A percentile compares a stretch with the other conserved stretches of the same genome.
These are phyloP conservation scores for Ormyrus rosae DNA, from an alignment of 2,888 invertebrate species.

Conservation along the genomic window DNA sequence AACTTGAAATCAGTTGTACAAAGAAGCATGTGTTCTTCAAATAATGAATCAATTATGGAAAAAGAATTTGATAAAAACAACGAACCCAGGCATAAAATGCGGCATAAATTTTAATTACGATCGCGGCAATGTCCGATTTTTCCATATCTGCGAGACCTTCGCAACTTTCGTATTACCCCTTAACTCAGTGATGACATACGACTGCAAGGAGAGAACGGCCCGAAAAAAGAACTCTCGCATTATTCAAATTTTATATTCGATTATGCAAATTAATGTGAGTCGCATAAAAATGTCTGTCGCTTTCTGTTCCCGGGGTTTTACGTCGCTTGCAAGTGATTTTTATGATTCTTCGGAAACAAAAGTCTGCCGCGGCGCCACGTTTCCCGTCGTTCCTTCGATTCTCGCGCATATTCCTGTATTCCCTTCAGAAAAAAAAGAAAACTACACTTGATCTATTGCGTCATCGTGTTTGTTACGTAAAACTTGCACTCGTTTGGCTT, in stretches of 20 bases:
- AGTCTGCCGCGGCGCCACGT: conserved; percentile 69
- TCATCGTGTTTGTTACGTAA: conserved; percentile 63
- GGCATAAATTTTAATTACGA: conserved; percentile 47
- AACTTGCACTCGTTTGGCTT: conserved; percentile 62
- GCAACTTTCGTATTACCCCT: conserved; percentile 49
- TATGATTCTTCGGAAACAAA: conserved; percentile 73
- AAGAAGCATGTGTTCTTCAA: no score
- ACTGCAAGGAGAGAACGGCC: conserved; percentile 57
- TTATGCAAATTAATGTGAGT: conserved; percentile 74
- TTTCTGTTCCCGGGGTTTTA: conserved; percentile 62
- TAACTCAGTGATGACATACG: conserved; percentile 60
- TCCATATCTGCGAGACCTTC: conserved; percentile 20
- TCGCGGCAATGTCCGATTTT: conserved; percentile 23
- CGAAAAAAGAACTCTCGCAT: conserved; percentile 62
- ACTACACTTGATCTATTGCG: conserved; percentile 32
- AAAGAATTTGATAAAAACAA: neutral
- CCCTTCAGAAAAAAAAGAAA: conserved; percentile 4
- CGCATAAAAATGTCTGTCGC: conserved; percentile 72
- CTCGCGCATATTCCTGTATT: neutral
- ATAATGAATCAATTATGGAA: no score
- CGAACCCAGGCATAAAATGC: neutral
- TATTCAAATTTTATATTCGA: conserved; percentile 75
- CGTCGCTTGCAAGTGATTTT: conserved; percentile 67
- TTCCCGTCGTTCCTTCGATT: conserved; percentile 55
- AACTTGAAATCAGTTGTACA: no score